These are phyloP conservation scores for Cabera pusaria DNA, from an alignment of 2,888 invertebrate genomes.

Conservation along the genomic window DNA sequence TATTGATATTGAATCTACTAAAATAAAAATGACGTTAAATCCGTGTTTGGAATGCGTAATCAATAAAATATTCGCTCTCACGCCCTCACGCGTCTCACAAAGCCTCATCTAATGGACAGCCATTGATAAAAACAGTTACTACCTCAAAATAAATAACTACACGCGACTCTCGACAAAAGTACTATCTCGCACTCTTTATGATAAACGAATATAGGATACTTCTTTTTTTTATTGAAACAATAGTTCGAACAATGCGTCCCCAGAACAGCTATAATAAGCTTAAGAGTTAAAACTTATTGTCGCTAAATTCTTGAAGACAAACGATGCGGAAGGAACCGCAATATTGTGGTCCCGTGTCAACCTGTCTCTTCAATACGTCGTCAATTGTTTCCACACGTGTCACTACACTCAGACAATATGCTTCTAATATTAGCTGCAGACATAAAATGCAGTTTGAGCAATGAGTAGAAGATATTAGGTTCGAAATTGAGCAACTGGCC, in stretches of 20 bases:
- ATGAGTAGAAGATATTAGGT: too few species aligned
- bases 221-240: conserved; percentile 24
- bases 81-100: conserved; percentile 49
- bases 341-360: conserved; percentile 58
- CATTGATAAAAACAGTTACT: conserved; percentile 64
- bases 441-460: too few species aligned
- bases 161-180: conserved; percentile 39
- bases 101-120: conserved; percentile 49
- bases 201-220: conserved; percentile 36
- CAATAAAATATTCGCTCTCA: conserved; percentile 49
- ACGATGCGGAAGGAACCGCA: conserved; percentile 61
- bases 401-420: conserved; percentile 61
- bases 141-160: conserved; percentile 58
- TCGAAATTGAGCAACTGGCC: conserved; percentile 40
- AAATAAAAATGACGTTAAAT: conserved; percentile 33
- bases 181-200: conserved; percentile 49
- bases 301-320: conserved; percentile 53
- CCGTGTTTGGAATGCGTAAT: conserved; percentile 41
- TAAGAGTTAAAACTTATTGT: conserved; percentile 23
- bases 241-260: conserved; percentile 7
- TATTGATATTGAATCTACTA: conserved; percentile 30
- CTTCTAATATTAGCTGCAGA: too few species aligned
- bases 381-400: conserved; percentile 57
- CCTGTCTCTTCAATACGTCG: conserved; percentile 59
- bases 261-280: conserved; percentile 5